Conservation (phyloP, 2,888 invertebrate species). For the Oscheius onirici region DNA sequence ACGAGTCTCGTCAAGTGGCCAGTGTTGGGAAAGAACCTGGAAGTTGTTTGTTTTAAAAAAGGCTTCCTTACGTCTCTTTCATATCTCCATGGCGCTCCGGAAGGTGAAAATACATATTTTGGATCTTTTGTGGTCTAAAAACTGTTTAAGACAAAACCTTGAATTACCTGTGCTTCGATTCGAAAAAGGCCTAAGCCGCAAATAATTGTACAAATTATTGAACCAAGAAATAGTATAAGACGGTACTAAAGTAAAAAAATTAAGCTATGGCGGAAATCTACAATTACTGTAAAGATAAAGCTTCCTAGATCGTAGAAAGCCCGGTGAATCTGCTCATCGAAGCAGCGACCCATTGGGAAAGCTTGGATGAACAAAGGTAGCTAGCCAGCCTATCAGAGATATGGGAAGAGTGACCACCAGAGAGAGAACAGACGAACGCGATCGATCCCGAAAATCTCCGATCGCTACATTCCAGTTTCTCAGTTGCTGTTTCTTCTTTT, state of each 20-base stretch:
- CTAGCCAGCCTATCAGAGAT: neutral
- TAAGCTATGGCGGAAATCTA: neutral
- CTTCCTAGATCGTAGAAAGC: conserved; percentile 25
- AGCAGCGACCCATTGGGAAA: conserved; percentile 27
- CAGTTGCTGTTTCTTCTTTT: conserved; percentile 19
- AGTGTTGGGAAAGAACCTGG: conserved; percentile 62
- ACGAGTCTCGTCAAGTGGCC: conserved; percentile 69
- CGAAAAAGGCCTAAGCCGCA: conserved; percentile 62
- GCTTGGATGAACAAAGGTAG: neutral
- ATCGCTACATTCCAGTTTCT: conserved; percentile 31
- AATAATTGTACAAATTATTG: conserved; percentile 60
- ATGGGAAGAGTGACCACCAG: conserved; percentile 1
- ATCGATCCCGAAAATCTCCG: conserved; percentile 32
- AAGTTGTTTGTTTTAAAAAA: neutral
- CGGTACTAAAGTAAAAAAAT: conserved; percentile 51
- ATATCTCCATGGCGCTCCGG: conserved; percentile 67
- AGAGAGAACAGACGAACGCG: conserved; percentile 5
- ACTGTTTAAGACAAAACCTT: neutral
- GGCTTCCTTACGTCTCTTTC: conserved; percentile 53
- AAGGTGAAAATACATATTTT: conserved; percentile 69
- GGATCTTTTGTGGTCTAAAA: conserved; percentile 69
- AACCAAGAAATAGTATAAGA: conserved; percentile 51
- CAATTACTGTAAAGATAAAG: conserved; percentile 18
- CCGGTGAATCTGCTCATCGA: conserved; percentile 27
- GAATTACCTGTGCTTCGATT: conserved; percentile 64